Evolutionary conservation across 1,140 invertebrate genomes (phyloP), one percentile per base, ranked within the genome.

Genomic region (Littorina saxatilis): DNA sequence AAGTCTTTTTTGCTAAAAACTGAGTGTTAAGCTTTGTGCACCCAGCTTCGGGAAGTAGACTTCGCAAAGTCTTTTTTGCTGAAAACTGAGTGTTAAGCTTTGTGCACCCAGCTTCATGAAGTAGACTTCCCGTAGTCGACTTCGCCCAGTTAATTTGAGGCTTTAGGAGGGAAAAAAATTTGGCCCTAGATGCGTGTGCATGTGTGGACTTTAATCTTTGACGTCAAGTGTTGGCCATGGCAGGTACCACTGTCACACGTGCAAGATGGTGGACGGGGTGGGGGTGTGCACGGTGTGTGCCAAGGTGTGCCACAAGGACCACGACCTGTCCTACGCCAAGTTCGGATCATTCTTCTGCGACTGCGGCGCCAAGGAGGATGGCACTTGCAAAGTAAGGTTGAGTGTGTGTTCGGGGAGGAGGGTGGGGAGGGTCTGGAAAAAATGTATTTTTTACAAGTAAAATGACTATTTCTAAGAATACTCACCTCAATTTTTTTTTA

Each of bases 271-370:
- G 32, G 98, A 99, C 91, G 96, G 98, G 20, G 97, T 99, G 27
- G 99, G 99, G 0, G 98, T 99, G 17, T 99, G 99, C 91, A 98
- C 97, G 0, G 96, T 99, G 0, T 99, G 98, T 93, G 98, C 98
- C 2, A 94, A 97, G 80, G 98, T 99, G 2, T 99, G 98, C 90
- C 98, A 99, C 91, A 95, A 96, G 83, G 97, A 96, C 20, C 98
- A 99, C 91, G 98, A 99, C 91, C 95, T 99, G 0, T 98, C 98
- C 0, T 99, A 99, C 92, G 97, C 98, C 29, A 99, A 99, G 91
- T 98, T 97, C 91, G 98, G 98, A 3, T 99, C 98, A 85, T 99
- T 99, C 93, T 99, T 99, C 93, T 99, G 98, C 91, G 98, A 99
- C 91, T 99, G 98, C 92, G 98, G 98, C 4, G 98, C 97, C 11